These are phyloP conservation scores for Cyphomyrus plagiostoma DNA, from an alignment of 2,113 vertebrate species.

Conservation along the genomic window DNA sequence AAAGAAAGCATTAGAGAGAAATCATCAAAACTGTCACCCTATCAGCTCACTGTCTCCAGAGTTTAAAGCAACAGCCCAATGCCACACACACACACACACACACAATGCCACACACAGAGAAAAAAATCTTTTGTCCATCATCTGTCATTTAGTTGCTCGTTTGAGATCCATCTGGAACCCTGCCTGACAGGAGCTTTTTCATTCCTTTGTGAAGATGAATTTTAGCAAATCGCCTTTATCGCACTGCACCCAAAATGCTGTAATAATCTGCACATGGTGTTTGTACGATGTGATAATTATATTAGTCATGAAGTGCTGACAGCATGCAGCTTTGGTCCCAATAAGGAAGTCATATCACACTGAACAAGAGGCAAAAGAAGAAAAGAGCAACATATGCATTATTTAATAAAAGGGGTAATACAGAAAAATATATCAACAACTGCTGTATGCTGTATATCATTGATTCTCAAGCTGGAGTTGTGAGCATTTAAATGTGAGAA, in stretches of 20 bases:
- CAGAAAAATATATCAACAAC: background rate
- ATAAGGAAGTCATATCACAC: background rate
- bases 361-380: background rate
- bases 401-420: background rate
- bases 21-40: background rate
- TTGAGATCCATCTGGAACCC: background rate
- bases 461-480: too few species aligned
- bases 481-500: too few species aligned
- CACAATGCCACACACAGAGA: background rate
- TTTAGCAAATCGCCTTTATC: background rate
- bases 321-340: background rate
- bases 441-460: too few species aligned
- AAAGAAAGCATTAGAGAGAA: background rate
- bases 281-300: background rate
- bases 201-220: background rate
- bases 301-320: background rate
- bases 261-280: background rate
- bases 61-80: background rate
- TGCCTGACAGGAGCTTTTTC: background rate
- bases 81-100: background rate
- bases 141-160: background rate
- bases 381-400: background rate
- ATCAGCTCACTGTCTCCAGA: background rate
- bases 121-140: background rate
- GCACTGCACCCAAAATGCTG: background rate